Conservation (phyloP, 2,888 invertebrate species). For the Corbicula japonica region DNA sequence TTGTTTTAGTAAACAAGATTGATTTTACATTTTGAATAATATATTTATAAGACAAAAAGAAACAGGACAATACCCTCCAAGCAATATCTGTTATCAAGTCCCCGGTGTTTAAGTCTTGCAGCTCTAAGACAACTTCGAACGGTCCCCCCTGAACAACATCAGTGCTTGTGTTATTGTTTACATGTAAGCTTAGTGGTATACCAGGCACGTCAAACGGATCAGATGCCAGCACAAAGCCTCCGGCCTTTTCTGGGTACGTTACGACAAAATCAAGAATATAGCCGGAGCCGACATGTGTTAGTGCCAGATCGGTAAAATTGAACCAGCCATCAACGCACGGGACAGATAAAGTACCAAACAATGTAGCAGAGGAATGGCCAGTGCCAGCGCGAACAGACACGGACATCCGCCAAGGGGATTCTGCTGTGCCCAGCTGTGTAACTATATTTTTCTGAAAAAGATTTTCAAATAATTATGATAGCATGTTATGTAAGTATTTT, state of each 20-base stretch:
- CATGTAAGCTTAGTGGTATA: slow-evolving; percentile 52
- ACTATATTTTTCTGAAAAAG: slow-evolving; percentile 39
- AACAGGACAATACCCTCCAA: slow-evolving; percentile 71
- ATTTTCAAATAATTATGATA: too few species aligned
- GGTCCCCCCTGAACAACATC: slow-evolving; percentile 51
- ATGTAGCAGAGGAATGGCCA: slow-evolving; percentile 66
- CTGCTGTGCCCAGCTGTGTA: slow-evolving; percentile 67
- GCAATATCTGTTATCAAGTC: slow-evolving; percentile 63
- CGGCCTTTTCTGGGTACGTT: slow-evolving; percentile 66
- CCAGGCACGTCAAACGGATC: slow-evolving; percentile 58
- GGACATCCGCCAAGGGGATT: slow-evolving; percentile 77
- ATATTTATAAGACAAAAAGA: too few species aligned
- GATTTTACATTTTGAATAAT: too few species aligned
- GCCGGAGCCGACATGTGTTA: slow-evolving; percentile 75
- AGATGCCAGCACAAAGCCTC: slow-evolving; percentile 64
- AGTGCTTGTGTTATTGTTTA: slow-evolving; percentile 38
- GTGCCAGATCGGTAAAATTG: slow-evolving; percentile 79
- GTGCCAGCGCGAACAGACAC: slow-evolving; percentile 71
- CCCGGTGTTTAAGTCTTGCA: slow-evolving; percentile 60
- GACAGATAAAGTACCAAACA: slow-evolving; percentile 72
- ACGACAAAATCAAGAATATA: slow-evolving; percentile 76
- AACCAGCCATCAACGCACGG: slow-evolving; percentile 79
- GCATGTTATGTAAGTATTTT: too few species aligned
- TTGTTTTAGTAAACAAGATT: too few species aligned
- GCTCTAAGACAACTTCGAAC: slow-evolving; percentile 56